These are phyloP conservation scores for Lochmaea crataegi DNA, from an alignment of 2,888 invertebrate genomes.

Conservation along the genomic window DNA sequence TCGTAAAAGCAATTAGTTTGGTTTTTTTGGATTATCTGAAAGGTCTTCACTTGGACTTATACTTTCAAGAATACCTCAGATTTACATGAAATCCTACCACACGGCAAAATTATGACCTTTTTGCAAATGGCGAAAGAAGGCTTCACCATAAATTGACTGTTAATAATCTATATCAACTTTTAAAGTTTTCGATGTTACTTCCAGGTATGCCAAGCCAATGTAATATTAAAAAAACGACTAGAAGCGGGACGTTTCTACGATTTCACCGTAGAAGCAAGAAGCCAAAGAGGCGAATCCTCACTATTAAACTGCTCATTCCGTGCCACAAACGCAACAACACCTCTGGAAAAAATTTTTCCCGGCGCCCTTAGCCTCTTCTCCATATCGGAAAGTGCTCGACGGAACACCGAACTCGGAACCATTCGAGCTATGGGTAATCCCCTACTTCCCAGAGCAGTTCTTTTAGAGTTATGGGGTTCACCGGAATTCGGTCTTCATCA, in stretches of 20 bases:
- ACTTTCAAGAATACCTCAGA: too few species aligned
- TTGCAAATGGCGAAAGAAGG: too few species aligned
- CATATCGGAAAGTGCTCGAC: conserved; percentile 59
- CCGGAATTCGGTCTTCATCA: conserved; percentile 83
- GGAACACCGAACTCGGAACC: conserved; percentile 83
- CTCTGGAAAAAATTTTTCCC: conserved; percentile 85
- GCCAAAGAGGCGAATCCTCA: conserved; percentile 75
- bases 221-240: conserved; percentile 80
- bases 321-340: conserved; percentile 86
- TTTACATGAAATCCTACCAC: too few species aligned
- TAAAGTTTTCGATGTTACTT: background rate
- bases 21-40: too few species aligned
- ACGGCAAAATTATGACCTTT: too few species aligned
- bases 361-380: conserved; percentile 70
- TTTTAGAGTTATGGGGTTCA: conserved; percentile 83
- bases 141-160: background rate
- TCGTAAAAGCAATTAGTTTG: too few species aligned
- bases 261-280: conserved; percentile 74
- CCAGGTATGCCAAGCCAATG: conserved; percentile 84
- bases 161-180: background rate
- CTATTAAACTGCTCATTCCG: conserved; percentile 73
- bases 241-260: conserved; percentile 87
- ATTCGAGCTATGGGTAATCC: conserved; percentile 85
- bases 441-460: conserved; percentile 56
- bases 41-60: too few species aligned